These are phyloP conservation scores for Chelon auratus DNA, from an alignment of 2,797 vertebrate species.

Conservation along the genomic window DNA sequence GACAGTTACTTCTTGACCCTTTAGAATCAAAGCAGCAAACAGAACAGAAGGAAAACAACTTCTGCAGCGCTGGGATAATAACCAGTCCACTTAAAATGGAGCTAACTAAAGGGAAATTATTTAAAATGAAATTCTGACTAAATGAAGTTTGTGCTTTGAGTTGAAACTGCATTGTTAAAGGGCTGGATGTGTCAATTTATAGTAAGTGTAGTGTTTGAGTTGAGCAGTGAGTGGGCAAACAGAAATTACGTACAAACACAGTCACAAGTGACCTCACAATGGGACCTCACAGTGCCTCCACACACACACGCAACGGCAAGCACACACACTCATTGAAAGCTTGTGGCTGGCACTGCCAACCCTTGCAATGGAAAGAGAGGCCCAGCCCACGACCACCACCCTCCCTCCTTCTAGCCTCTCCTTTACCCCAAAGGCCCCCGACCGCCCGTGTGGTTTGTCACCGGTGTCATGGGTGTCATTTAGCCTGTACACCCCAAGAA, in stretches of 20 bases:
- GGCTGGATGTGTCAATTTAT: neutral
- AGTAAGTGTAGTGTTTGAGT: neutral
- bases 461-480: conserved; percentile 40
- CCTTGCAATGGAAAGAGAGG: conserved; percentile 40
- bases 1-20: neutral
- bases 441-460: conserved; percentile 38
- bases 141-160: neutral
- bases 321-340: conserved; percentile 66
- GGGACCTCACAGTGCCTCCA: conserved; percentile 58
- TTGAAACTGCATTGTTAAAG: conserved; percentile 1
- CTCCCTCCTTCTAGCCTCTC: conserved; percentile 50
- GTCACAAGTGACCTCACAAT: conserved; percentile 75
- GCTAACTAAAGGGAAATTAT: neutral
- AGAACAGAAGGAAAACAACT: no score
- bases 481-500: conserved; percentile 28
- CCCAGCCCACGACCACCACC: no score
- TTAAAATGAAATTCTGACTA: neutral
- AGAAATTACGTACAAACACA: conserved; percentile 58
- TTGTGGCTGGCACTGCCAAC: conserved; percentile 82
- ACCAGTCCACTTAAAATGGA: neutral
- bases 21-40: neutral
- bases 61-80: no score
- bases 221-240: conserved; percentile 32
- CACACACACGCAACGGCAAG: conserved; percentile 15
- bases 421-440: conserved; percentile 36